These are phyloP conservation scores for Carettochelys insculpta DNA, from an alignment of 2,113 vertebrate genomes.

Conservation along the genomic window DNA sequence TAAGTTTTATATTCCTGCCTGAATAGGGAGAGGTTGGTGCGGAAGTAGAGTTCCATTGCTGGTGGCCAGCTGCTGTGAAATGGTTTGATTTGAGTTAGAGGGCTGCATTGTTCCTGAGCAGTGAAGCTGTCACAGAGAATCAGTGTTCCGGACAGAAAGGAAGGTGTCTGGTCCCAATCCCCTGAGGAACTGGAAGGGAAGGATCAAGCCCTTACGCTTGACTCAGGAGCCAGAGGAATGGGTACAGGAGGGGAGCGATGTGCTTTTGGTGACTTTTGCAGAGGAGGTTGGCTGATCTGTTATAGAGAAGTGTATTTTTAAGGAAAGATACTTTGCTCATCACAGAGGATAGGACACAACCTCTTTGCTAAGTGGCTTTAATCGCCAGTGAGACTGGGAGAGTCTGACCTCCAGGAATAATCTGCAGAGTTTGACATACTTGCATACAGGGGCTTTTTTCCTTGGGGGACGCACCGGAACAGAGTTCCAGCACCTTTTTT, in stretches of 20 bases:
- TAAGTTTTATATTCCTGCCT: fast-evolving
- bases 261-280: conserved; percentile 59
- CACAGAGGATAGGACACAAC: conserved; percentile 29
- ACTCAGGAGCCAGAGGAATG: conserved; percentile 52
- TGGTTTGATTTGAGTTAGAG: background rate
- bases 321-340: conserved; percentile 61
- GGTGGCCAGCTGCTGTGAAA: background rate
- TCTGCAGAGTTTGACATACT: conserved; percentile 40
- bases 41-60: background rate
- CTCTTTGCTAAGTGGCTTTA: conserved; percentile 59
- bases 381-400: conserved; percentile 65
- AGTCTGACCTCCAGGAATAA: conserved; percentile 38
- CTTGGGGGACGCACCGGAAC: no score
- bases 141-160: background rate
- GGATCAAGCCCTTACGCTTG: conserved; percentile 58
- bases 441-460: no score
- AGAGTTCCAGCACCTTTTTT: no score
- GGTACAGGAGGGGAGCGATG: conserved; percentile 45
- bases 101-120: background rate
- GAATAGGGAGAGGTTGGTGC: background rate
- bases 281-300: conserved; percentile 66
- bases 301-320: conserved; percentile 55
- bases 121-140: background rate
- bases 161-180: fast-evolving
- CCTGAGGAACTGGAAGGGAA: background rate